A percentile compares a stretch with the other conserved stretches of the same genome.
These are phyloP conservation scores for Garrulus glandarius DNA, from an alignment of 2,797 vertebrate species.

Conservation along the genomic window DNA sequence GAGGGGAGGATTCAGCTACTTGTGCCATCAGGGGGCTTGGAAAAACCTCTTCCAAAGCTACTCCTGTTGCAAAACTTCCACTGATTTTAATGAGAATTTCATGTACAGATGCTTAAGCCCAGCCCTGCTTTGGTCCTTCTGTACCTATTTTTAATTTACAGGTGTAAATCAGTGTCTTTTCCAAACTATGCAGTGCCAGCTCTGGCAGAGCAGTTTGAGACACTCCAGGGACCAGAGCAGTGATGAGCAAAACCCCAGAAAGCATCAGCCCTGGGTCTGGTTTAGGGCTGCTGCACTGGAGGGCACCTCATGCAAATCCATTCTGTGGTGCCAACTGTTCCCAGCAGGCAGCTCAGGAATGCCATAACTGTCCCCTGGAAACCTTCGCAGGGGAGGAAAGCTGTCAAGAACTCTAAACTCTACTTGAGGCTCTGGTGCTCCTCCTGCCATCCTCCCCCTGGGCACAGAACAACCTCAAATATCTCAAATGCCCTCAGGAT, in stretches of 20 bases:
- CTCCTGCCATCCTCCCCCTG: background rate
- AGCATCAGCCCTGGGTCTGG: background rate
- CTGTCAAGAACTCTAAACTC: background rate
- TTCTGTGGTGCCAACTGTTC: background rate
- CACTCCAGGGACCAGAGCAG: background rate
- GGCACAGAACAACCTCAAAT: background rate
- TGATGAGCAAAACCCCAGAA: background rate
- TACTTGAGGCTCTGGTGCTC: background rate
- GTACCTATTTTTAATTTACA: background rate
- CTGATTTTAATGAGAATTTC: background rate
- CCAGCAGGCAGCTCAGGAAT: background rate
- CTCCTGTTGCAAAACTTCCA: background rate
- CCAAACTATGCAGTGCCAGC: background rate
- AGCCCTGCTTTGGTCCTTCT: background rate
- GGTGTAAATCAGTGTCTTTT: background rate
- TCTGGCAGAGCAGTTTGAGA: background rate
- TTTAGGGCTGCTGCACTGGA: background rate
- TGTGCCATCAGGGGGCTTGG: background rate
- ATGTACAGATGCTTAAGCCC: background rate
- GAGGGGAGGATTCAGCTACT: background rate
- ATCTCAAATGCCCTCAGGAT: background rate
- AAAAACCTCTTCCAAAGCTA: background rate
- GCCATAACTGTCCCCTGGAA: background rate
- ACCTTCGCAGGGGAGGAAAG: background rate
- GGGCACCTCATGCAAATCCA: background rate